These are phyloP conservation scores for Cephalopholis sonnerati DNA, from an alignment of 2,113 vertebrate species.

Conservation along the genomic window DNA sequence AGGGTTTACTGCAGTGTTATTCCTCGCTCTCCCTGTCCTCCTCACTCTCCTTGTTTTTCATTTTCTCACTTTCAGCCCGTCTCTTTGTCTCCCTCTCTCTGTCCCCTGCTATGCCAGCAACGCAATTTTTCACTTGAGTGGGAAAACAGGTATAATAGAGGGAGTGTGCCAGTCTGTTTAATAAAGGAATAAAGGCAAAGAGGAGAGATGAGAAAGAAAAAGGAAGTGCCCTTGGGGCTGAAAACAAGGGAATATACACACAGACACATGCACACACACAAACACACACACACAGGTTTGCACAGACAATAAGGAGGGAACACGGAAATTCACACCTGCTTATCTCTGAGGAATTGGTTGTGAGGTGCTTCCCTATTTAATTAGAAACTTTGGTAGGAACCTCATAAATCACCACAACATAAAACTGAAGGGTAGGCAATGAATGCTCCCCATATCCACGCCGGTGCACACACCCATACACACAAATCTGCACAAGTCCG, in stretches of 20 bases:
- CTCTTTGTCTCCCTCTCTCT: constrained; percentile 55
- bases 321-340: constrained; percentile 65
- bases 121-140: constrained; percentile 75
- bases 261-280: constrained; percentile 7
- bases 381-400: constrained; percentile 74
- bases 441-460: constrained; percentile 40
- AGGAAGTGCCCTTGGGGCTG: constrained; percentile 57
- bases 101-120: constrained; percentile 56
- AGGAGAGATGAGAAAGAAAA: constrained; percentile 62
- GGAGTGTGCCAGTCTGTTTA: constrained; percentile 67
- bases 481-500: constrained; percentile 48
- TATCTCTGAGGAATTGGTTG: constrained; percentile 79
- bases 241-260: constrained; percentile 50
- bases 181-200: constrained; percentile 73
- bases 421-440: constrained; percentile 68
- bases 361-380: constrained; percentile 78
- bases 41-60: constrained; percentile 52
- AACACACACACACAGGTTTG: constrained; percentile 47
- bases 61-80: constrained; percentile 52
- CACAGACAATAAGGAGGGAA: constrained; percentile 52
- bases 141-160: constrained; percentile 70
- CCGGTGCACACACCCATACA: constrained; percentile 27
- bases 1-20: constrained; percentile 63
- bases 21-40: constrained; percentile 48
- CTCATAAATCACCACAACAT: constrained; percentile 80